Conservation (phyloP, 2,888 invertebrate species). For the Endotricha flammealis region DNA sequence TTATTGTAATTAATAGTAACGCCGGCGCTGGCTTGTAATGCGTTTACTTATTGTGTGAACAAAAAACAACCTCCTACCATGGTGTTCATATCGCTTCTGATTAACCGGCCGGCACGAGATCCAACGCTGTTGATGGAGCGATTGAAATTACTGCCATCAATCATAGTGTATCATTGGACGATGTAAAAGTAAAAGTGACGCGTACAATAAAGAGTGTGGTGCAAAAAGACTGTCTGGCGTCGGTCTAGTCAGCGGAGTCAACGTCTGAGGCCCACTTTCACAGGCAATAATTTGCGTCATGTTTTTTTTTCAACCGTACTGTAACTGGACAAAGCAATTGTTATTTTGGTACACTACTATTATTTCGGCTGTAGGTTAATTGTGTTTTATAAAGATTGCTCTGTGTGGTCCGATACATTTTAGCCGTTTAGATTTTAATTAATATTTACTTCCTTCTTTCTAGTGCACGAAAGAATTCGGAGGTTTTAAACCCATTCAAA, state of each 20-base stretch:
- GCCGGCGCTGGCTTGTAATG: conserved; percentile 12
- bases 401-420: conserved; percentile 27
- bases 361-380: conserved; percentile 46
- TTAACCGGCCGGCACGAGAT: background rate
- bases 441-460: too few relatives aligned
- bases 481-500: too few relatives aligned
- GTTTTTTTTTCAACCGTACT: conserved; percentile 55
- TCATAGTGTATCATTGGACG: conserved; percentile 25
- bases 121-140: conserved; percentile 5
- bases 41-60: conserved; percentile 17
- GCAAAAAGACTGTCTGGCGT: conserved; percentile 45
- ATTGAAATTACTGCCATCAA: background rate
- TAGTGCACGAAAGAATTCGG: too few relatives aligned
- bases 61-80: conserved; percentile 12
- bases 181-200: background rate
- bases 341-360: conserved; percentile 53
- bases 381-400: conserved; percentile 35
- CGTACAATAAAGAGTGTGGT: conserved; percentile 14
- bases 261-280: conserved; percentile 65
- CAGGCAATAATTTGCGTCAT: conserved; percentile 43
- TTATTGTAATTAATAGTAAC: conserved; percentile 6
- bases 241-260: conserved; percentile 65
- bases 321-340: conserved; percentile 56
- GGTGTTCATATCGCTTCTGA: background rate
- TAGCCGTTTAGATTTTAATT: too few relatives aligned